phyloP scores from a whole-genome alignment of 2,888 invertebrate genomes.

The Alviniconcha strummeri region DNA sequence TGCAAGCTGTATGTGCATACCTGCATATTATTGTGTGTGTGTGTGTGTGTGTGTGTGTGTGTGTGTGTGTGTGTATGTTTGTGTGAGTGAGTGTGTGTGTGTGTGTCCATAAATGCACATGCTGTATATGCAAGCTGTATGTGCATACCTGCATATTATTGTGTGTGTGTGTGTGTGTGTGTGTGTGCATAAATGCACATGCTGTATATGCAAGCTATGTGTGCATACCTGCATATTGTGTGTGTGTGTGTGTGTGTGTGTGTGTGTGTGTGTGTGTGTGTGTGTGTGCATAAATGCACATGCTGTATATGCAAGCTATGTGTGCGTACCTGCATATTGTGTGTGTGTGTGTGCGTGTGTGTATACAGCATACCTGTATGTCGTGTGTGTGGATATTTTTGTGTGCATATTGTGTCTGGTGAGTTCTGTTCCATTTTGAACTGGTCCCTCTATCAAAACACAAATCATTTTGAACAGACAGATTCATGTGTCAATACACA shows the following conservation, averaged over 20 bases:
- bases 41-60: conserved; percentile 10
- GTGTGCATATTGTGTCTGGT: too few species aligned
- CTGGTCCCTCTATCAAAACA: too few species aligned
- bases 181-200: not conserved
- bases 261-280: conserved; percentile 12
- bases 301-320: not conserved
- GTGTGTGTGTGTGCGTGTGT: not conserved
- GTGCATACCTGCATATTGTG: not conserved
- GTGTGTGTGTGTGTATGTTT: not conserved
- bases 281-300: not conserved
- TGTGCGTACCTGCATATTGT: not conserved
- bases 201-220: not conserved
- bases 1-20: not conserved
- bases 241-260: conserved; percentile 7
- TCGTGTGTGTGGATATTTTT: too few species aligned
- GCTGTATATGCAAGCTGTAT: not conserved
- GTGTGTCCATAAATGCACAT: not conserved
- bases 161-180: not conserved
- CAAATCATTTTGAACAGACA: too few species aligned
- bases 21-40: not conserved
- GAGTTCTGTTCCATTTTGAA: too few species aligned
- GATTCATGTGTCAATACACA: too few species aligned
- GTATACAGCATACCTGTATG: not conserved
- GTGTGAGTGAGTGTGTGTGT: conserved; percentile 7
- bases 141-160: not conserved